Evolutionary conservation across 2,888 invertebrate species (phyloP), one percentile per base, ranked within the genome.

Genomic region (Diaperis boleti): DNA sequence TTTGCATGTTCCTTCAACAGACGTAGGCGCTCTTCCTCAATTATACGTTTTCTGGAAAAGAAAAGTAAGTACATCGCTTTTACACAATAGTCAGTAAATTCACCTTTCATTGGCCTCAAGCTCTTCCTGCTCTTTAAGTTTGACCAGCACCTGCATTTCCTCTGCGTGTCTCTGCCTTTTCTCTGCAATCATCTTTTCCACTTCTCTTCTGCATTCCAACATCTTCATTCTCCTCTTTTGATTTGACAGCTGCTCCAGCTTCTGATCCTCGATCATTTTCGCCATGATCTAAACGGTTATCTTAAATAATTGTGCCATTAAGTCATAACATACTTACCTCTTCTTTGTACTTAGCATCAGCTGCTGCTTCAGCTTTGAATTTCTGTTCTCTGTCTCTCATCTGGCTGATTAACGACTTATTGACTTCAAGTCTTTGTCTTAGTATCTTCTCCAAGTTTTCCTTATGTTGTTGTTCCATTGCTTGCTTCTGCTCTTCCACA

Each of bases 251-350:
- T 83, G 84, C 69, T 89, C 90, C 39, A 88, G 81, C 55, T 83
- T 84, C 15, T 87, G 83, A 6, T 88, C 88, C 45, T 84, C 86
- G 0, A 85, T 86, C 71, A 87, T 81, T 78, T 88, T 86, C 1
- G 79, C 83, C 72, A 87, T 71, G 75, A 83, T 69, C 78, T 81
- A 65, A 57, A 64, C n/a, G 65, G 67, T n/a, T 33, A 29, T 45
- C 15, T 26, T 7, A 8, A 37, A 13, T 42, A 31, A 17, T 47
- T 39, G 17, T 55, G 57, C 47, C 33, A 35, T 10, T n/a, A 31
- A 41, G 14, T 10, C 26, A 35, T 22, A n/a, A n/a, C n/a, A n/a
- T n/a, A n/a, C n/a, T 22, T 68, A 84, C 85, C 76, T 81, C 70
- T 68, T 79, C 79, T 69, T 84, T 82, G 55, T 81, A 84, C 31